Percentiles rank a stretch among this genome's conserved stretches.
phyloP scores from a whole-genome alignment of 2,113 vertebrate species.

The Budorcas taxicolor region DNA sequence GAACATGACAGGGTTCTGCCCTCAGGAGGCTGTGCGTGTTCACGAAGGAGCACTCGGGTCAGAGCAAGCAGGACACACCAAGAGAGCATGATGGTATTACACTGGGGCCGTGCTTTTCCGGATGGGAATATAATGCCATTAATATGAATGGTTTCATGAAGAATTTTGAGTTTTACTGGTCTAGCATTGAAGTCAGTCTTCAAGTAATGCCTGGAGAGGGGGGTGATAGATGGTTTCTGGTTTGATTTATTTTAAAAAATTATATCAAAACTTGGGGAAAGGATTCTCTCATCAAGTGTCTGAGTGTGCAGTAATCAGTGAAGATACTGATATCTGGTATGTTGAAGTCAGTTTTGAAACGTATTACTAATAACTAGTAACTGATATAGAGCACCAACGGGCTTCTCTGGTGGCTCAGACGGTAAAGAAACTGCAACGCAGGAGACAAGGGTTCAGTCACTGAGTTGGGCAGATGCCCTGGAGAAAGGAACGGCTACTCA shows the following conservation, averaged over 20 bases:
- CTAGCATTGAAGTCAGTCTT: neutral
- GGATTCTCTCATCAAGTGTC: neutral
- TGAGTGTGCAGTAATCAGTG: neutral
- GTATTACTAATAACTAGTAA: neutral
- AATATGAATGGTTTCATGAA: neutral
- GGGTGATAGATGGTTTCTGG: neutral
- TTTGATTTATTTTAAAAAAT: slow-evolving; percentile 21
- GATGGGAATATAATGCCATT: neutral
- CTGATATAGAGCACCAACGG: neutral
- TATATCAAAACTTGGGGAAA: slow-evolving; percentile 21
- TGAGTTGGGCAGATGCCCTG: neutral
- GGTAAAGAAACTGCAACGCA: neutral
- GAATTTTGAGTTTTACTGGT: neutral
- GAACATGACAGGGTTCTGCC: neutral
- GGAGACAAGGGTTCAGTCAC: neutral
- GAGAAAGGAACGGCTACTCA: neutral
- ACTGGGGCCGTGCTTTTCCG: neutral
- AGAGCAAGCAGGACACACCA: neutral
- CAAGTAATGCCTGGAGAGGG: neutral
- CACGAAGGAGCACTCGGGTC: neutral
- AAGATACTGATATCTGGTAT: neutral
- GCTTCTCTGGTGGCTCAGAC: neutral
- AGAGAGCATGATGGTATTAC: neutral
- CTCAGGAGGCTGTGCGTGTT: neutral
- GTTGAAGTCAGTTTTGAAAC: neutral